These are phyloP conservation scores for Drosophila demipolita DNA, from an alignment of 2,888 invertebrate species.

Conservation along the genomic window DNA sequence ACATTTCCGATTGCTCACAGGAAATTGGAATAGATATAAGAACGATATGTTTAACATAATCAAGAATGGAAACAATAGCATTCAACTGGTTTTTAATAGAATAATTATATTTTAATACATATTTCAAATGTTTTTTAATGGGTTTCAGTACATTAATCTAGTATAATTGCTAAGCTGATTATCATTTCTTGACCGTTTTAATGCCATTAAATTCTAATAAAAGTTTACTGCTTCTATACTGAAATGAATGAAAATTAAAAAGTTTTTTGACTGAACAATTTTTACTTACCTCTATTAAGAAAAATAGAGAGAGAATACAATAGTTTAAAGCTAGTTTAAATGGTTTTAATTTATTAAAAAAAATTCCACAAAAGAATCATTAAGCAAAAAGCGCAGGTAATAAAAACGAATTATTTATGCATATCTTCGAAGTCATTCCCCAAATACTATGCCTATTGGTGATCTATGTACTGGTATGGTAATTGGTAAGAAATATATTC, in stretches of 20 bases:
- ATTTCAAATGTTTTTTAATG: not conserved
- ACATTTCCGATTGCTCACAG: not conserved
- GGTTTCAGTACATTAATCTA: not conserved
- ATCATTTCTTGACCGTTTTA: not conserved
- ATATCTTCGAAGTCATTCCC: not conserved
- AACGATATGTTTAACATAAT: not conserved
- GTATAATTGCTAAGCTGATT: not conserved
- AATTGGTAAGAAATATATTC: conserved; percentile 4
- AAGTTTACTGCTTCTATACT: not conserved
- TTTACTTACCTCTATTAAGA: not conserved
- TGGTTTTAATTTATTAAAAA: not conserved
- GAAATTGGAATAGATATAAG: no score
- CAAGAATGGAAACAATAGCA: not conserved
- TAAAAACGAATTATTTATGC: not conserved
- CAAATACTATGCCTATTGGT: not conserved
- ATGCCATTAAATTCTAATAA: not conserved
- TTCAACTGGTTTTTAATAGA: no score
- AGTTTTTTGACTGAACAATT: not conserved
- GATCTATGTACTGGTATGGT: not conserved
- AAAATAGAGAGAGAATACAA: not conserved
- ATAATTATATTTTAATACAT: not conserved
- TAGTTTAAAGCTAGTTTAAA: no score
- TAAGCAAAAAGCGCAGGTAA: not conserved
- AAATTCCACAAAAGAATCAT: not conserved
- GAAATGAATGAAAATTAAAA: not conserved